Conservation (phyloP, 2,888 invertebrate species). For the Chromoteleia sp. region DNA sequence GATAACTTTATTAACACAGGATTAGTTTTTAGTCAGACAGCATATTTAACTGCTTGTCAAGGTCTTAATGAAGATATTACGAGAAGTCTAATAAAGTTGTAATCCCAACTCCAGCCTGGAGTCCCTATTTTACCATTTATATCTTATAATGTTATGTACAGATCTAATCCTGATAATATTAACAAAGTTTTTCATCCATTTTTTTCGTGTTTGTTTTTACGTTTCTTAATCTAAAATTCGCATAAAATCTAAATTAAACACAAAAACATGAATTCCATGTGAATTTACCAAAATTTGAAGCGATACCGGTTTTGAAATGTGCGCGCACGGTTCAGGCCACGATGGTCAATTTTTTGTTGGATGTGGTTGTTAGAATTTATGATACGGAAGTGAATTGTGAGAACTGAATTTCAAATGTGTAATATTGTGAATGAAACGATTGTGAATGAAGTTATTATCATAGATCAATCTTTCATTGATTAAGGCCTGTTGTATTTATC, state of each 20-base stretch:
- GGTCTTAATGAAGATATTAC: slow-evolving; percentile 65
- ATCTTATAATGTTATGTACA: slow-evolving; percentile 44
- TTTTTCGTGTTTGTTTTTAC: slow-evolving; percentile 51
- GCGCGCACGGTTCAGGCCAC: slow-evolving; percentile 7
- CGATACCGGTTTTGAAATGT: slow-evolving; percentile 46
- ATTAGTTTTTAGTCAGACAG: slow-evolving; percentile 34
- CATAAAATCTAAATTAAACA: slow-evolving; percentile 58
- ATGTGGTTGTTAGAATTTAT: slow-evolving; percentile 59
- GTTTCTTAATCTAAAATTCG: slow-evolving; percentile 37
- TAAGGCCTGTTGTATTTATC: slow-evolving; percentile 46
- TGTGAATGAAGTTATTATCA: slow-evolving; percentile 66
- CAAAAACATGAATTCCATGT: slow-evolving; percentile 46
- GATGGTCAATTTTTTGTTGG: slow-evolving; percentile 31
- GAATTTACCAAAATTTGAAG: slow-evolving; percentile 51
- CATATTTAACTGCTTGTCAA: slow-evolving; percentile 64
- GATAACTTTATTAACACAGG: not conserved
- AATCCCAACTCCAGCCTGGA: slow-evolving; percentile 33
- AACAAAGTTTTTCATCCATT: slow-evolving; percentile 60
- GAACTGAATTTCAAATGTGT: slow-evolving; percentile 65
- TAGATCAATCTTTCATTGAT: slow-evolving; percentile 67
- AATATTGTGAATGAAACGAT: slow-evolving; percentile 61
- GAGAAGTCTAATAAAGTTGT: slow-evolving; percentile 59
- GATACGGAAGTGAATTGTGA: slow-evolving; percentile 68
- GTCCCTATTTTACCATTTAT: slow-evolving; percentile 47
- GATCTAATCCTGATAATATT: slow-evolving; percentile 62